Evolutionary conservation across 2,797 vertebrate genomes (phyloP).

Genomic region (Artibeus lituratus): DNA sequence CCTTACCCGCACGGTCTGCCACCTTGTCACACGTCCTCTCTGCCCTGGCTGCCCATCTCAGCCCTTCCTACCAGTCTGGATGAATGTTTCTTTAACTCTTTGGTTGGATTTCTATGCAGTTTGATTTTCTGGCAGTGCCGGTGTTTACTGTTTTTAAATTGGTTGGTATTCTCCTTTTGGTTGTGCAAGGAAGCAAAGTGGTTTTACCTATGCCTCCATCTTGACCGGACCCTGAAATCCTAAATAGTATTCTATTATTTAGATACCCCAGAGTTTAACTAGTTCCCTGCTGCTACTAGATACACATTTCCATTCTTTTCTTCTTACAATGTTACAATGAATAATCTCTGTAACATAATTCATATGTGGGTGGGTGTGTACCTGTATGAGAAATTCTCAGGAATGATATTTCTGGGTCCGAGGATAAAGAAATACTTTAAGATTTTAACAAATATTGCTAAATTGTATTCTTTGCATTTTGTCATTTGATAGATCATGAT

Average conservation of each 20-base stretch:
- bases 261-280: neutral
- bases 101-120: no score
- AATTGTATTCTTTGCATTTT: conserved; percentile 6
- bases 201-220: no score
- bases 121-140: no score
- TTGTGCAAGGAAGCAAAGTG: no score
- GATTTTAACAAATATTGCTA: neutral
- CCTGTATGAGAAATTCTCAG: neutral
- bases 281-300: neutral
- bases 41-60: no score
- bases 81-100: no score
- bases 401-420: neutral
- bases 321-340: neutral
- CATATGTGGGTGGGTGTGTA: neutral
- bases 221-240: neutral
- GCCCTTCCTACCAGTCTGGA: no score
- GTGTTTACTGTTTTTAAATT: no score
- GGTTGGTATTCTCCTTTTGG: no score
- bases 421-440: neutral
- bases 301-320: neutral
- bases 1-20: no score
- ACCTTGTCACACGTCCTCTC: no score
- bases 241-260: neutral
- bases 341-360: neutral
- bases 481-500: conserved; percentile 1